A percentile compares a stretch with the other conserved stretches of the same genome.
Conservation (phyloP, 2,888 invertebrate species). For the Platypus cylindrus region DNA sequence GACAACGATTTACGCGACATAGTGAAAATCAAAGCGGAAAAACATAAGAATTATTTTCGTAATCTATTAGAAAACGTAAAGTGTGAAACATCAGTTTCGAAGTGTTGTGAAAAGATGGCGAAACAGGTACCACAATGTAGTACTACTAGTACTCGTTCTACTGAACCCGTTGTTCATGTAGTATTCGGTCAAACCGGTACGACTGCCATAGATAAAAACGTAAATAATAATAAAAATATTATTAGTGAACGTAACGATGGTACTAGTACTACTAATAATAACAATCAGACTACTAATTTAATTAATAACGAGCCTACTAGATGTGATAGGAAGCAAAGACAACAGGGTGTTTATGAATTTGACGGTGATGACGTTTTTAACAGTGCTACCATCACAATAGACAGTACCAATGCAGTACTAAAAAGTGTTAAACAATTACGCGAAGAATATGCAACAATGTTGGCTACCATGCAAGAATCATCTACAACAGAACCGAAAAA, state of each 20-base stretch:
- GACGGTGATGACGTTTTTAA: constrained; percentile 3
- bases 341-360: constrained; percentile 20
- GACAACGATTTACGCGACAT: constrained; percentile 22
- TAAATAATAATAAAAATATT: no score
- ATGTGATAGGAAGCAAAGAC: constrained; percentile 24
- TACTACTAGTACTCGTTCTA: neutral
- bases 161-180: constrained; percentile 3
- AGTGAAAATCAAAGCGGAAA: constrained; percentile 27
- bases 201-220: neutral
- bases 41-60: constrained; percentile 27
- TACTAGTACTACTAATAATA: constrained; percentile 4
- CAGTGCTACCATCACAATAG: constrained; percentile 12
- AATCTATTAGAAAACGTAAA: constrained; percentile 20
- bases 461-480: constrained; percentile 28
- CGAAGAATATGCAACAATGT: constrained; percentile 28
- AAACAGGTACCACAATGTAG: constrained; percentile 9
- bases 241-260: no score
- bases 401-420: constrained; percentile 20
- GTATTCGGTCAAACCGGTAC: neutral
- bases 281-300: constrained; percentile 3
- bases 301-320: constrained; percentile 6
- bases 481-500: constrained; percentile 16
- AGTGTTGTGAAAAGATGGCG: constrained; percentile 20
- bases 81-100: neutral
- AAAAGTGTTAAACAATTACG: constrained; percentile 29